These are phyloP conservation scores for Trinorchestia longiramus DNA, from an alignment of 1,140 invertebrate species.

Conservation along the genomic window DNA sequence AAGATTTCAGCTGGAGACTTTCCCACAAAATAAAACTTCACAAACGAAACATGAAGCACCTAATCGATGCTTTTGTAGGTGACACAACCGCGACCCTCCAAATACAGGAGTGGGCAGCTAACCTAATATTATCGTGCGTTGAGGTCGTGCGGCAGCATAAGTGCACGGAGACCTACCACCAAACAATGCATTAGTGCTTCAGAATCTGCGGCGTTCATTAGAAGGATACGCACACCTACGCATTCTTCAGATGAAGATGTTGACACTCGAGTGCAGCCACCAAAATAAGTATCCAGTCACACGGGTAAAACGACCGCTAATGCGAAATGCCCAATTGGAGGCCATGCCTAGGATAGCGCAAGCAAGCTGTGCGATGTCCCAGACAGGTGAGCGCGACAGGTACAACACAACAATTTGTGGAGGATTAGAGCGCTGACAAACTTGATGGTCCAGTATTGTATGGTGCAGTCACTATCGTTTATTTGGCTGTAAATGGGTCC, in stretches of 20 bases:
- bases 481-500: neutral
- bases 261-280: neutral
- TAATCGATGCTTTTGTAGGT: neutral
- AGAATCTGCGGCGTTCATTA: neutral
- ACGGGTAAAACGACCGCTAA: neutral
- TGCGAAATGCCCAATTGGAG: neutral
- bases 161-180: neutral
- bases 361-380: neutral
- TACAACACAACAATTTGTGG: neutral
- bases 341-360: neutral
- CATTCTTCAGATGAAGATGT: neutral
- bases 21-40: neutral
- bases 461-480: neutral
- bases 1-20: neutral
- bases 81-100: neutral
- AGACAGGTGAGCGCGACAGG: neutral
- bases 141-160: conserved; percentile 18
- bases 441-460: neutral
- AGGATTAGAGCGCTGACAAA: neutral
- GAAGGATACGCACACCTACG: neutral
- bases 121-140: neutral
- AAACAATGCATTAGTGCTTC: conserved; percentile 26
- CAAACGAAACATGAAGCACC: neutral
- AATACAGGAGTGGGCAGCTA: neutral
- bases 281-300: neutral